Base-by-base conservation (phyloP, 1,140 invertebrate genomes). In the Aphelenchoides avenae region DNA sequence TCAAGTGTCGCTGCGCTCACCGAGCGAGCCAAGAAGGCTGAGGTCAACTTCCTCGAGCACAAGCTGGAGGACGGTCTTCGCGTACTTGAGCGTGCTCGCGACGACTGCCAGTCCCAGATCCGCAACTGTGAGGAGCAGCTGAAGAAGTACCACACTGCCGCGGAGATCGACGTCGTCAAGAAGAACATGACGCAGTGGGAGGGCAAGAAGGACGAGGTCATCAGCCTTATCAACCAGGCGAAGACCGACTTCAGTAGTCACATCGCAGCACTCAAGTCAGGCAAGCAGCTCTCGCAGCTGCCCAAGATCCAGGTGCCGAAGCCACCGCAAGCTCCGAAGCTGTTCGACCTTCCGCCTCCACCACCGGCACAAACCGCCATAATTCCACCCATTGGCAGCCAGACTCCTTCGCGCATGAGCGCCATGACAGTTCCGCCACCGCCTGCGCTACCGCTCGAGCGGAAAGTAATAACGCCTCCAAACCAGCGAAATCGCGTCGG, bases 121-220 rank as follows among this genome's bases (percentile, higher is more conserved):
- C 42, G 50, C 20, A 9, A 36, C 11, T 18, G 52, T 1, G 64
- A 66, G 34, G 56, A 48, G 13, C 68, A 49, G 5, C 29, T 30
- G 15, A 50, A 51, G n/a, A n/a, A 46, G 48, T 51, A 48, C 61
- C n/a, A 15, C 7, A 34, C 42, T 3, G 42, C 41, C 20, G 33
- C 44, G 7, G 65, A 67, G 26, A 43, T 29, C 13, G 52, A 43
- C 4, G 24, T 48, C 15, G 33, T 67, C 2, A 61, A 64, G 5
- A 71, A 68, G 43, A 63, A 71, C 24, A 56, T 57, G 29, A 37
- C 30, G 30, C 51, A 68, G 44, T 68, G 68, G 59, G 55, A 70
- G 27, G 52, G 30, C 18, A 61, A 50, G 11, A 37, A 36, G 15
- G 57, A 63, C 18, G 65, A 67, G 33, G 51, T 70, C 15, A 51